These are phyloP conservation scores for Dryobates pubescens DNA, from an alignment of 2,797 vertebrate genomes.

Conservation along the genomic window DNA sequence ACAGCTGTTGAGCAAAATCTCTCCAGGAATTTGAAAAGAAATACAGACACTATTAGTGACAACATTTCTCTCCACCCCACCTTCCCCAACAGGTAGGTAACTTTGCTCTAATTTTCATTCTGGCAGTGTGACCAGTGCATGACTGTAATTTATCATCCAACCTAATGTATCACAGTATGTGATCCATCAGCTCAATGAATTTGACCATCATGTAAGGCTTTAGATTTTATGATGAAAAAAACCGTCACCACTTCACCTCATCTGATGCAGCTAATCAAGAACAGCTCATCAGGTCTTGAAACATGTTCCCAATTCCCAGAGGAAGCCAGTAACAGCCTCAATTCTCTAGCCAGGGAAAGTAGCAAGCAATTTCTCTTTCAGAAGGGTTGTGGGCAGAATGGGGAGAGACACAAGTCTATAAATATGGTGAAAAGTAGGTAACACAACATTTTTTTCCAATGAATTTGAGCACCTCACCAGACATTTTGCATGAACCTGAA, in stretches of 20 bases:
- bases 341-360: neutral
- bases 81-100: neutral
- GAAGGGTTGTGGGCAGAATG: neutral
- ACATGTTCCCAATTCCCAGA: neutral
- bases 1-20: neutral
- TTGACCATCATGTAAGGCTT: neutral
- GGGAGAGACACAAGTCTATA: neutral
- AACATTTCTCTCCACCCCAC: neutral
- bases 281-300: neutral
- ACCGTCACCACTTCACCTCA: neutral
- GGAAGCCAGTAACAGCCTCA: neutral
- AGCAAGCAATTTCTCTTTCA: neutral
- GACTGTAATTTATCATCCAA: neutral
- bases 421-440: neutral
- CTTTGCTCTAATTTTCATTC: constrained; percentile 6
- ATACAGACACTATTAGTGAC: neutral
- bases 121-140: neutral
- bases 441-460: neutral
- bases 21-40: neutral
- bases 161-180: neutral
- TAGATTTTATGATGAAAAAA: neutral
- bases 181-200: neutral
- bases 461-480: neutral
- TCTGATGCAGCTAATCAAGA: neutral
- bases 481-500: neutral